These are phyloP conservation scores for Escarpia spicata DNA, from an alignment of 2,888 invertebrate species.

Conservation along the genomic window DNA sequence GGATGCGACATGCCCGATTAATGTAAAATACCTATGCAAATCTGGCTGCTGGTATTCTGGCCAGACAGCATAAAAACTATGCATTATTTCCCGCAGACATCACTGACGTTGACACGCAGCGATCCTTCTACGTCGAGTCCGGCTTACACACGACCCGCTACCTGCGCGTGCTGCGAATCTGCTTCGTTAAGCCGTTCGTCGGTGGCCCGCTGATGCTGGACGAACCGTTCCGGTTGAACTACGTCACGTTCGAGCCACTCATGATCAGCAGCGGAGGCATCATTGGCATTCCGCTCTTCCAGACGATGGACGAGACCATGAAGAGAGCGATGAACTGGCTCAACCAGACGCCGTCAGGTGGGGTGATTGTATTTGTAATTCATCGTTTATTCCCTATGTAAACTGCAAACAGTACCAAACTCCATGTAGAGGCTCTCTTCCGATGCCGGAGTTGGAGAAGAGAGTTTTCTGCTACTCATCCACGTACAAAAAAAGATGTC, in stretches of 20 bases:
- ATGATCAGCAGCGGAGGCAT: constrained; percentile 47
- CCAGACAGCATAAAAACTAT: not conserved
- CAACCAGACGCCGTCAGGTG: constrained; percentile 37
- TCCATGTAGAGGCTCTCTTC: too few species aligned
- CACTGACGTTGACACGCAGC: constrained; percentile 43
- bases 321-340: constrained; percentile 45
- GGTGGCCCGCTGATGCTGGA: constrained; percentile 22
- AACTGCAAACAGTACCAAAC: too few species aligned
- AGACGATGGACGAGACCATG: constrained; percentile 44
- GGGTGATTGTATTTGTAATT: not conserved
- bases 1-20: not conserved
- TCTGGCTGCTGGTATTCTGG: not conserved
- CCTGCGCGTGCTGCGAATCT: constrained; percentile 43
- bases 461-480: too few species aligned
- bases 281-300: constrained; percentile 46
- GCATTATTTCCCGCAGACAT: constrained; percentile 22
- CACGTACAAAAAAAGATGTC: too few species aligned
- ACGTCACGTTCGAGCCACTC: constrained; percentile 44
- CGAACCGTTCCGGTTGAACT: constrained; percentile 33
- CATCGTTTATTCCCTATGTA: not conserved
- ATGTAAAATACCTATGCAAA: not conserved
- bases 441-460: too few species aligned
- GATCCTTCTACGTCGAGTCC: constrained; percentile 46
- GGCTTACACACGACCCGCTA: constrained; percentile 45
- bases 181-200: constrained; percentile 43